Conservation (phyloP, 2,888 invertebrate genomes). For the Macrosiphum euphorbiae region DNA sequence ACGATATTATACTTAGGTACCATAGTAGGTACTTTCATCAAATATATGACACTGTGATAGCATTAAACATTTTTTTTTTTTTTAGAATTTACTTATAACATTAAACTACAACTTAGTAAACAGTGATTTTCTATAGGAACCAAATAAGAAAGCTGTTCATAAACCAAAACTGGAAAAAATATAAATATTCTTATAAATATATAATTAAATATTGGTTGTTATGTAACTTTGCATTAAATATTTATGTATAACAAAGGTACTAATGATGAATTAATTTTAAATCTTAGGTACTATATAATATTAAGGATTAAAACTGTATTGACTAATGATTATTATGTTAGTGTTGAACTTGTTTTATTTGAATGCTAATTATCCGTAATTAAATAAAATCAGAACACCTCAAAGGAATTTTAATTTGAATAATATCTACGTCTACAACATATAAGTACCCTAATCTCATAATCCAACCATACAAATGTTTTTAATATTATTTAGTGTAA, state of each 20-base stretch:
- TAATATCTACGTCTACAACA: background rate
- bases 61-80: no score
- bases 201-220: background rate
- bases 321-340: background rate
- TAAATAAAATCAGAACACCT: background rate
- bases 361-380: background rate
- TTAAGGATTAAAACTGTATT: conserved; percentile 11
- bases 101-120: no score
- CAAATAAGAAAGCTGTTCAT: no score
- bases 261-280: conserved; percentile 19
- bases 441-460: background rate
- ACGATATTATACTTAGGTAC: background rate
- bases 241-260: background rate
- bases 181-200: conserved; percentile 13
- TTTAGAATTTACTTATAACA: no score
- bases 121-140: no score
- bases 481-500: background rate
- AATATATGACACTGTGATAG: no score
- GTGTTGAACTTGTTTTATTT: background rate
- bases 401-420: background rate
- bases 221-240: background rate
- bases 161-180: background rate
- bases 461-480: background rate
- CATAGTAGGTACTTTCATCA: no score
- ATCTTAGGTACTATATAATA: background rate